Conservation (phyloP, 2,797 vertebrate genomes). For the Phoebastria nigripes region DNA sequence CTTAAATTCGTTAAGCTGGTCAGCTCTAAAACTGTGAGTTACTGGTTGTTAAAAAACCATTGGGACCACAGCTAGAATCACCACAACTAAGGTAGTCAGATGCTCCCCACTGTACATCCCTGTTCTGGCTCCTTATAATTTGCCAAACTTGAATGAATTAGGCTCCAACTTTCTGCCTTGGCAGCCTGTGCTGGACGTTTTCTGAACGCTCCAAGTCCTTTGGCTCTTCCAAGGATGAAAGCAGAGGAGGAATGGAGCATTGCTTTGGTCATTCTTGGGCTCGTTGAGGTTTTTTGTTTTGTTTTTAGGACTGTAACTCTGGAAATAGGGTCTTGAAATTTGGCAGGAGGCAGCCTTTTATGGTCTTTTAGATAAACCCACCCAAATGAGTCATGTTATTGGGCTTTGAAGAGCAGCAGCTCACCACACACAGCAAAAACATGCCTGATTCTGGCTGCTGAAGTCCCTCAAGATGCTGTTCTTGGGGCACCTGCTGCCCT, state of each 20-base stretch:
- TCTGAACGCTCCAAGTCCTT: rapidly evolving
- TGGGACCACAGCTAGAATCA: not conserved
- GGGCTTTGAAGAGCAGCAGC: not conserved
- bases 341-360: not conserved
- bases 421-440: not conserved
- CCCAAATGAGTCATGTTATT: not conserved
- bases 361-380: not conserved
- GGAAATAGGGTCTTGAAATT: not conserved
- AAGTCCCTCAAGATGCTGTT: not conserved
- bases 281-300: not conserved
- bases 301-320: not conserved
- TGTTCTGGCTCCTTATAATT: not conserved
- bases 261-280: not conserved
- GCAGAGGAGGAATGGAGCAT: not conserved
- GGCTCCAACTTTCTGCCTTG: not conserved
- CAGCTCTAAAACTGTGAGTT: not conserved
- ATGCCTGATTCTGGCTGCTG: not conserved
- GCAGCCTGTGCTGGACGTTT: not conserved
- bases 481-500: not conserved
- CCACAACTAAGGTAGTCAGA: not conserved
- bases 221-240: not conserved
- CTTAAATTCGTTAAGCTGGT: not conserved
- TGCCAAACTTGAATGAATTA: not conserved
- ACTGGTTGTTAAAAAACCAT: not conserved
- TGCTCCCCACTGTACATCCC: not conserved